Evolutionary conservation across 2,888 invertebrate species (phyloP).

Genomic region (Xiphydria camelus): DNA sequence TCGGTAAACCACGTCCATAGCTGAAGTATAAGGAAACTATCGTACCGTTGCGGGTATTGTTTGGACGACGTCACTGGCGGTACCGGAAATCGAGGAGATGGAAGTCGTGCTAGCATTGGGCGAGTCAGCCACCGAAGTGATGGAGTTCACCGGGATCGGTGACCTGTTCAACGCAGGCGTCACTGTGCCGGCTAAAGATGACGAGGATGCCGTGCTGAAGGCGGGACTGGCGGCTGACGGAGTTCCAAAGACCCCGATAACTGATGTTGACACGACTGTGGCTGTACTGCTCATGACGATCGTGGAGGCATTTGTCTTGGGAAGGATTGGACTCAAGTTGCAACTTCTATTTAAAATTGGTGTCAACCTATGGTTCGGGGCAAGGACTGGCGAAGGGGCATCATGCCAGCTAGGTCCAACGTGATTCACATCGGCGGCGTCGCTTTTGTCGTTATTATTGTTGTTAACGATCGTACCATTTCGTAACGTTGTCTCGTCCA

Average conservation of each 20-base stretch:
- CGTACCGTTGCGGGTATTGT: no score
- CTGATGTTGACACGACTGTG: conserved; percentile 6
- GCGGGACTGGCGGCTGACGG: conserved; percentile 48
- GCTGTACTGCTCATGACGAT: conserved; percentile 32
- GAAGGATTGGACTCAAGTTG: conserved; percentile 46
- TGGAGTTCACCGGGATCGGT: conserved; percentile 37
- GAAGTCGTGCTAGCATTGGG: conserved; percentile 39
- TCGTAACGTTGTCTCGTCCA: conserved; percentile 50
- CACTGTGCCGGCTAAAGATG: conserved; percentile 43
- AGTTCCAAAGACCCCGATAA: conserved; percentile 38
- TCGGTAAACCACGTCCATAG: no score
- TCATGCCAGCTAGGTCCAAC: conserved; percentile 45
- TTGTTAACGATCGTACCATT: conserved; percentile 35
- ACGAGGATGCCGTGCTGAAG: conserved; percentile 51
- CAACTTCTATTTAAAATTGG: conserved; percentile 44
- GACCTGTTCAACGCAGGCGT: conserved; percentile 39
- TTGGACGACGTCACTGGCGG: conserved; percentile 4
- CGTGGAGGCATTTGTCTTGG: conserved; percentile 32
- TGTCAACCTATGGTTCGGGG: conserved; percentile 44
- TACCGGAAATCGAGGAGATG: conserved; percentile 30
- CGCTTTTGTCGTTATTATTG: conserved; percentile 9
- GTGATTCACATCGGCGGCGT: conserved; percentile 26
- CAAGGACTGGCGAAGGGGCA: conserved; percentile 34
- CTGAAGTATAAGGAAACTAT: no score
- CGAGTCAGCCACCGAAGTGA: conserved; percentile 36